phyloP scores from a whole-genome alignment of 2,113 vertebrate species.

The Galemys pyrenaicus region DNA sequence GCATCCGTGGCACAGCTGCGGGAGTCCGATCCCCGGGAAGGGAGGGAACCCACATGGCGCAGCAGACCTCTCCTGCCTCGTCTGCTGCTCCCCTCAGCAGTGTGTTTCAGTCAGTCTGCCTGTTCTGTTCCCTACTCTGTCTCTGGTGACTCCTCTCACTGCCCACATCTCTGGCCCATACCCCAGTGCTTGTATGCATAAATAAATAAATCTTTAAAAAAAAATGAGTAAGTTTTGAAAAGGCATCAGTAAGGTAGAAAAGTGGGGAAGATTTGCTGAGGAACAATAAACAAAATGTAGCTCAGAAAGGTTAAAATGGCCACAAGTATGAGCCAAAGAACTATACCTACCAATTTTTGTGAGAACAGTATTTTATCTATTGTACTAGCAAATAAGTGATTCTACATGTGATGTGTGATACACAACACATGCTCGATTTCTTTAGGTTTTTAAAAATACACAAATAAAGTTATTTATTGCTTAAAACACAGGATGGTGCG shows the following conservation, averaged over 20 bases:
- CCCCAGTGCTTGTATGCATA: no score
- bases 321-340: not conserved
- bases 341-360: not conserved
- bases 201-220: no score
- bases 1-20: no score
- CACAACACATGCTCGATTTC: not conserved
- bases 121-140: no score
- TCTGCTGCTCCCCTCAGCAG: no score
- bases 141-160: no score
- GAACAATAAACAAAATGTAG: not conserved
- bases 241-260: not conserved
- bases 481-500: not conserved
- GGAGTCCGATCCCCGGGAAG: no score
- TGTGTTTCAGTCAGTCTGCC: no score
- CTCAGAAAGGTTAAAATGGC: constrained; percentile 7
- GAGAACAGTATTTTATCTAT: constrained; percentile 14
- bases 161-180: no score
- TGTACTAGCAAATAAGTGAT: not conserved
- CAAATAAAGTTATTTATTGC: not conserved
- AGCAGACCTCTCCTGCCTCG: no score
- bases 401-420: not conserved
- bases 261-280: not conserved
- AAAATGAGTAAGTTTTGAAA: constrained; percentile 1
- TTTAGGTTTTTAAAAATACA: not conserved
- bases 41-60: no score